Base-by-base conservation (phyloP, 2,113 vertebrate genomes). In the Hirundichthys speculiger region DNA sequence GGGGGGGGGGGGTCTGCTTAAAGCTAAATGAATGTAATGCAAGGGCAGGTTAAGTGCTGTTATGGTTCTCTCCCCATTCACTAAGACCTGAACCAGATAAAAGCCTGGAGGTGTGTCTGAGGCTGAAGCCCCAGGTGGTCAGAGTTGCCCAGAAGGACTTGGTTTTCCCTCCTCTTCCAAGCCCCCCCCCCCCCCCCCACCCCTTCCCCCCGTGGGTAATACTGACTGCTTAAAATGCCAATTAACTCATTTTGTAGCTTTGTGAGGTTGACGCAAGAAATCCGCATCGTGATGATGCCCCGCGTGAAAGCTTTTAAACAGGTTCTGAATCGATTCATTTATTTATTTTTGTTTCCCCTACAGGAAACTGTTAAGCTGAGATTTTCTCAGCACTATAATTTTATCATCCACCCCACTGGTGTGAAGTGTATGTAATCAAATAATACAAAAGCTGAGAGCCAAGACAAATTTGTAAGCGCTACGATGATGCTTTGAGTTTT, bases 311-410 rank as follows among this genome's bases (percentile, higher is more conserved):
- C 18, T 21, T 51, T 22, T 34, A 34, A 34, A 10, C 30, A 34
- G 30, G 30, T 48, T 40, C 18, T 42, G 20, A 63, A 59, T 52
- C 27, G 22, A 24, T 40, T 19, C 21, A 3, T 34, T 34, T 10
- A 34, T 34, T 27, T 34, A 34, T 34, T 18, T 40, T 61, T 69
- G 25, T 18, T 54, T 46, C 39, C 21, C 30, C 7, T 60, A 20
- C 11, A 54, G 53, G 38, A 12, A n/a, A 51, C 21, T 53, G 43
- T 47, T 13, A 43, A 51, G 51, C 27, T 52, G 45, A 38, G 52
- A 25, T 62, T 73, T 81, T 79, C 57, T 65, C 64, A 64, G 55
- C 55, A 61, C 54, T 65, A 60, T 77, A 58, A 63, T 78, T 80
- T 67, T 21, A 39, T n/a, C n/a, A 43, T 50, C 56, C 27, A 74